These are phyloP conservation scores for Scaptodrosophila lebanonensis DNA, from an alignment of 1,140 invertebrate genomes.

Conservation along the genomic window DNA sequence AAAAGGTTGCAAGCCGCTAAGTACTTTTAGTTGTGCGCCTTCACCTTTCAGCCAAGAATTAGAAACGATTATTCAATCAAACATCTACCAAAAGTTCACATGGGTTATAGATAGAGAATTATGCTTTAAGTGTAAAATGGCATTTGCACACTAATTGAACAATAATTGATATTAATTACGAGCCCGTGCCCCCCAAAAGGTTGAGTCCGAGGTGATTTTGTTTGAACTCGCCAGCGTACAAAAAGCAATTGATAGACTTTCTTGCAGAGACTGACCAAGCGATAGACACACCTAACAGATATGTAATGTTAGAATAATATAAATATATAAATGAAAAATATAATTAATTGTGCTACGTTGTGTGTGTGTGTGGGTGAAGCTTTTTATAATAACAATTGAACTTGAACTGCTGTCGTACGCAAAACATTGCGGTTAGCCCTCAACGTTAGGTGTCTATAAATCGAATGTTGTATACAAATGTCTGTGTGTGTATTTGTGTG, in stretches of 20 bases:
- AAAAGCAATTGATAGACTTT: too few species aligned
- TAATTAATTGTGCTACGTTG: too few species aligned
- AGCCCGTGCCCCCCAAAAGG: constrained; percentile 20
- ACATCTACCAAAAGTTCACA: constrained; percentile 52
- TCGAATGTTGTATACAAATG: constrained; percentile 34
- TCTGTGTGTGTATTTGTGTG: constrained; percentile 27
- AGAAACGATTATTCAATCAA: too few species aligned
- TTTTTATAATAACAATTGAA: constrained; percentile 71
- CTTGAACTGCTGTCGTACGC: constrained; percentile 67
- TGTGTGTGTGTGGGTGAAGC: constrained; percentile 34
- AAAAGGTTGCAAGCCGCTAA: too few species aligned
- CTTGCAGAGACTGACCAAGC: too few species aligned
- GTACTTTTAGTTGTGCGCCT: too few species aligned
- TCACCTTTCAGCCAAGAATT: too few species aligned
- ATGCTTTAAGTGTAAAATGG: too few species aligned
- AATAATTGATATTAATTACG: constrained; percentile 73
- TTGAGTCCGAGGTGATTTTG: constrained; percentile 20
- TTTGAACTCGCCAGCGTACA: constrained; percentile 1
- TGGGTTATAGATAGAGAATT: constrained; percentile 28
- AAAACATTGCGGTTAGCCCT: too few species aligned
- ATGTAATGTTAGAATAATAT: too few species aligned
- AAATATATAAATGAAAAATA: too few species aligned
- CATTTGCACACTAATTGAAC: constrained; percentile 58
- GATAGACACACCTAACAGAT: too few species aligned
- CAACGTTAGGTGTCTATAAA: constrained; percentile 50